A percentile compares a stretch with the other conserved stretches of the same genome.
phyloP scores from a whole-genome alignment of 2,113 vertebrate genomes.

The Dicentrarchus labrax region DNA sequence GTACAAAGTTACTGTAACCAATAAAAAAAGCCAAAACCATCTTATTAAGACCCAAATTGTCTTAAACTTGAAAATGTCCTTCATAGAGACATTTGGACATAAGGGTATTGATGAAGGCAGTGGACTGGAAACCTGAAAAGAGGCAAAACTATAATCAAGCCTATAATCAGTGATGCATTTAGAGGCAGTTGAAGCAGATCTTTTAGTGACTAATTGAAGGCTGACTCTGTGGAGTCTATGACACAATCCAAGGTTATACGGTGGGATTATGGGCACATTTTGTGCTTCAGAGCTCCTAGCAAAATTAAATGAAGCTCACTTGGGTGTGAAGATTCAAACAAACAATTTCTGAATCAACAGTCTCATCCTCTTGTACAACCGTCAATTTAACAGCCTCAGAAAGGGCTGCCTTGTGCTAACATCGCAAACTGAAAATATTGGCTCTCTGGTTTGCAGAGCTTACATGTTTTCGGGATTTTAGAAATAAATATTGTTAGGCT shows the following conservation, averaged over 20 bases:
- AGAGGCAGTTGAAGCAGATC: constrained; percentile 14
- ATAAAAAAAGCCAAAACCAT: constrained; percentile 3
- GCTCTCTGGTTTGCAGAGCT: constrained; percentile 22
- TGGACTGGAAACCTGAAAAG: constrained; percentile 9
- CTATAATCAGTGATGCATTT: constrained; percentile 25
- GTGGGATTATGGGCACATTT: constrained; percentile 31
- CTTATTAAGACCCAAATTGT: not conserved
- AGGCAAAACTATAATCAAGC: constrained; percentile 22
- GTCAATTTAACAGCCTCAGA: constrained; percentile 38
- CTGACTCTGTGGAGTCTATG: constrained; percentile 24
- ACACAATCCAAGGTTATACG: constrained; percentile 22
- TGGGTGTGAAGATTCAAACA: constrained; percentile 53
- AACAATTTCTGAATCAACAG: constrained; percentile 54
- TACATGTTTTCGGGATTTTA: constrained; percentile 15
- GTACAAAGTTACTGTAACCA: not conserved
- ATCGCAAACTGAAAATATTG: constrained; percentile 3
- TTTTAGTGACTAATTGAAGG: constrained; percentile 13
- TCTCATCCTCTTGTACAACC: constrained; percentile 7
- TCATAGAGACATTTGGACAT: not conserved
- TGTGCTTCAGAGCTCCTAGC: constrained; percentile 24
- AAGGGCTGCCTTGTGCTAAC: constrained; percentile 18
- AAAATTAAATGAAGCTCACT: constrained; percentile 53
- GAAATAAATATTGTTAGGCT: constrained; percentile 9
- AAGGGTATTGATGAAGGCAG: constrained; percentile 16
- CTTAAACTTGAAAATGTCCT: constrained; percentile 22